These are phyloP conservation scores for Hypotaenidia philippensis DNA, from an alignment of 2,797 vertebrate genomes.

Conservation along the genomic window DNA sequence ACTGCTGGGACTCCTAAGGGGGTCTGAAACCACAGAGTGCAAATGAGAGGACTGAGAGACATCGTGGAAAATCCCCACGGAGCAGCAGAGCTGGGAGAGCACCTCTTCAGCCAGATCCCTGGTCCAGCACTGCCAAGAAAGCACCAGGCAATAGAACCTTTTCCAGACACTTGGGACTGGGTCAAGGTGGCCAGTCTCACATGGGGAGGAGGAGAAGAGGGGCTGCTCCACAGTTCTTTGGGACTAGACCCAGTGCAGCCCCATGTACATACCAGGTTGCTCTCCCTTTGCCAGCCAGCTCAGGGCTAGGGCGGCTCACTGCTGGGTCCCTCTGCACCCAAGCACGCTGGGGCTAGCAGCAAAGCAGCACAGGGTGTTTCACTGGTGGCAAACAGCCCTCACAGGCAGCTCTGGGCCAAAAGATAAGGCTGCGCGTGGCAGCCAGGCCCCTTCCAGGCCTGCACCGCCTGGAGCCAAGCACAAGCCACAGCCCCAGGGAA, in stretches of 20 bases:
- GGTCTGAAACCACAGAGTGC: background rate
- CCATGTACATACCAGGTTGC: accelerated
- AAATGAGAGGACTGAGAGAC: background rate
- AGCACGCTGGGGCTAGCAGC: accelerated
- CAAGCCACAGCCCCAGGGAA: background rate
- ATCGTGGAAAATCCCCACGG: accelerated
- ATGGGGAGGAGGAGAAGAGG: background rate
- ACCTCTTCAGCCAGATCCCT: background rate
- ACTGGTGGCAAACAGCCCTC: background rate
- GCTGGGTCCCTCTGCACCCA: background rate
- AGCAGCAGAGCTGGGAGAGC: background rate
- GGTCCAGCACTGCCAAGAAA: background rate
- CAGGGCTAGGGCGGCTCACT: background rate
- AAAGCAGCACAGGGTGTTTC: background rate
- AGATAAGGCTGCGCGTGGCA: conserved; percentile 5
- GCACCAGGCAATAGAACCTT: accelerated
- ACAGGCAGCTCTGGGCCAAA: background rate
- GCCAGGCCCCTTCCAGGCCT: background rate
- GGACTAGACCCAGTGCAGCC: accelerated
- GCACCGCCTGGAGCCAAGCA: accelerated
- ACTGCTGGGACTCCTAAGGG: background rate
- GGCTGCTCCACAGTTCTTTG: background rate
- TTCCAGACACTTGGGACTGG: background rate
- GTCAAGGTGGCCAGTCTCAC: background rate
- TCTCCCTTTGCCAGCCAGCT: background rate